phyloP scores from a whole-genome alignment of 1,140 invertebrate genomes.

The Pogonus chalceus region DNA sequence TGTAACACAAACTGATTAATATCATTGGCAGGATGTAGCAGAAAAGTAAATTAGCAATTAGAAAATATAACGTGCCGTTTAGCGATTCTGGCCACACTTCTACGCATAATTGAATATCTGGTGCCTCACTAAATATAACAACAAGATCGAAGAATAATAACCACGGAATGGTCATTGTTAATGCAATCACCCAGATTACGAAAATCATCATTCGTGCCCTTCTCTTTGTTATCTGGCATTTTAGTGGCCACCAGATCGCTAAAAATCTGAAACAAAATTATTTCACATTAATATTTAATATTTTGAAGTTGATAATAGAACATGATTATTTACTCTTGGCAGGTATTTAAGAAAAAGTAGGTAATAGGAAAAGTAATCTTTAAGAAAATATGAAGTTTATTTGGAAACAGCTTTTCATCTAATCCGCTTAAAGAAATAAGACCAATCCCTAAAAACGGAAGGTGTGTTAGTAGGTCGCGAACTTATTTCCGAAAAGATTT shows the following conservation, averaged over 20 bases:
- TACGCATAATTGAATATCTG: slow-evolving; percentile 61
- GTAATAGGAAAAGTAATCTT: no score
- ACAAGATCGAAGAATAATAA: slow-evolving; percentile 80
- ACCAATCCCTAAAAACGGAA: no score
- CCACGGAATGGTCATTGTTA: slow-evolving; percentile 79
- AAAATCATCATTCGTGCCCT: slow-evolving; percentile 76
- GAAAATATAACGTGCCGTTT: slow-evolving; percentile 74
- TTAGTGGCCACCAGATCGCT: slow-evolving; percentile 89
- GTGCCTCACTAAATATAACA: slow-evolving; percentile 57
- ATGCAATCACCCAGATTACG: slow-evolving; percentile 83
- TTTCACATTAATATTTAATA: not conserved
- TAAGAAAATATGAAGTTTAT: no score
- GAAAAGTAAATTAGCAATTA: slow-evolving; percentile 78
- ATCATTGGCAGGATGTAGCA: slow-evolving; percentile 90
- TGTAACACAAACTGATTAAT: slow-evolving; percentile 84
- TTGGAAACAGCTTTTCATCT: no score
- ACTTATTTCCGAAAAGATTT: no score
- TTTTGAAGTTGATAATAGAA: not conserved
- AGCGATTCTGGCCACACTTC: slow-evolving; percentile 76
- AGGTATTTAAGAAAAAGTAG: no score
- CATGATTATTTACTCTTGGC: no score
- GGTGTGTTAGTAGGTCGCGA: no score
- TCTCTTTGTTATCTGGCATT: slow-evolving; percentile 80
- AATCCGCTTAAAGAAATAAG: no score
- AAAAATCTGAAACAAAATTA: slow-evolving; percentile 70